These are phyloP conservation scores for Drosophila suboccidentalis DNA, from an alignment of 2,888 invertebrate species.

Conservation along the genomic window DNA sequence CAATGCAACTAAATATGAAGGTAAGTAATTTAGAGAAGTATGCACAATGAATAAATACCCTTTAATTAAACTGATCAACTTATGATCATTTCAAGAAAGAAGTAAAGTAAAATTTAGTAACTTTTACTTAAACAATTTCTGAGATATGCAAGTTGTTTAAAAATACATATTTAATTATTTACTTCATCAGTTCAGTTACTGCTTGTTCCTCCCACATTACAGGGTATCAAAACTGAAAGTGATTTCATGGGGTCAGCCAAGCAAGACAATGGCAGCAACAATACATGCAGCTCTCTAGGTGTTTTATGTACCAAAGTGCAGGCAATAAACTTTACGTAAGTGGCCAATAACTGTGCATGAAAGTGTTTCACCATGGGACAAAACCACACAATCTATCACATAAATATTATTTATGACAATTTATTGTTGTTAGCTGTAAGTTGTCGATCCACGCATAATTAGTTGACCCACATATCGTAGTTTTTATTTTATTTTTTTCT, in stretches of 20 bases:
- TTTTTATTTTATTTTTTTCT: background rate
- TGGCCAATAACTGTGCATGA: constrained; percentile 25
- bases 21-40: background rate
- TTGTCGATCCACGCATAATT: constrained; percentile 46
- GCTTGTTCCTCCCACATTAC: background rate
- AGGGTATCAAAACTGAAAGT: constrained; percentile 62
- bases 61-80: no score
- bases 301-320: constrained; percentile 36
- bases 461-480: constrained; percentile 71
- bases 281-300: constrained; percentile 30
- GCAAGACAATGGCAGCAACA: constrained; percentile 42
- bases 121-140: no score
- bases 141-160: no score
- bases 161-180: no score
- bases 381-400: constrained; percentile 12
- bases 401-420: constrained; percentile 42
- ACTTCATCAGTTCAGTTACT: background rate
- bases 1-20: constrained; percentile 17
- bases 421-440: constrained; percentile 20
- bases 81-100: no score
- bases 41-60: constrained; percentile 1
- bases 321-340: constrained; percentile 59
- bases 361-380: constrained; percentile 37
- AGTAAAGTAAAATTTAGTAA: no score
- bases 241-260: constrained; percentile 42